phyloP scores from a whole-genome alignment of 2,888 invertebrate species.

The Calameuta filiformis region DNA sequence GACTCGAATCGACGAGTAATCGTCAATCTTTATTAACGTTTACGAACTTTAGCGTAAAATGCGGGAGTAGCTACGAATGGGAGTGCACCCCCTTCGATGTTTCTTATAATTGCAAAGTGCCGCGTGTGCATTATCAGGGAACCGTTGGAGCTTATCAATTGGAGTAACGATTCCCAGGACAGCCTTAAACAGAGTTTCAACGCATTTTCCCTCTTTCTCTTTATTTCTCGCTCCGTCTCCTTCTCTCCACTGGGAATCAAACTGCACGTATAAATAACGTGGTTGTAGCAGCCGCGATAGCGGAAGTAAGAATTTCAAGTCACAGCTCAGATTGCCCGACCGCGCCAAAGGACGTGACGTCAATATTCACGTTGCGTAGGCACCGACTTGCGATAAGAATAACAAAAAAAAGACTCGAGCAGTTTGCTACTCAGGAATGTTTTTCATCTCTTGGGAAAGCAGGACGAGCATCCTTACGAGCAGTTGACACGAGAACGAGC shows the following conservation, averaged over 20 bases:
- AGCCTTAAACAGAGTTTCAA: slow-evolving; percentile 29
- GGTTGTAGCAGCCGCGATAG: slow-evolving; percentile 11
- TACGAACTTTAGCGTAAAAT: too few relatives aligned
- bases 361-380: not conserved
- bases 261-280: not conserved
- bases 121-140: slow-evolving; percentile 42
- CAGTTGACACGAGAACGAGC: not conserved
- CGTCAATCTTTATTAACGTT: not conserved
- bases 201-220: slow-evolving; percentile 33
- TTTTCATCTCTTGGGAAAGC: not conserved
- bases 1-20: not conserved
- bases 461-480: not conserved
- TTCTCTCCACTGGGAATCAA: not conserved
- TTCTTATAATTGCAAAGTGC: slow-evolving; percentile 38
- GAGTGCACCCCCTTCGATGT: slow-evolving; percentile 28
- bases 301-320: slow-evolving; percentile 4
- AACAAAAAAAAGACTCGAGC: not conserved
- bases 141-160: slow-evolving; percentile 38
- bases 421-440: not conserved
- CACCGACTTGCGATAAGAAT: not conserved
- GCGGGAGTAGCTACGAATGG: slow-evolving; percentile 16
- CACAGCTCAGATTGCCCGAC: not conserved
- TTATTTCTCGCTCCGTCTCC: not conserved
- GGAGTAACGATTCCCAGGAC: slow-evolving; percentile 31
- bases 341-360: not conserved